phyloP scores from a whole-genome alignment of 2,113 vertebrate species.

The Aix galericulata region DNA sequence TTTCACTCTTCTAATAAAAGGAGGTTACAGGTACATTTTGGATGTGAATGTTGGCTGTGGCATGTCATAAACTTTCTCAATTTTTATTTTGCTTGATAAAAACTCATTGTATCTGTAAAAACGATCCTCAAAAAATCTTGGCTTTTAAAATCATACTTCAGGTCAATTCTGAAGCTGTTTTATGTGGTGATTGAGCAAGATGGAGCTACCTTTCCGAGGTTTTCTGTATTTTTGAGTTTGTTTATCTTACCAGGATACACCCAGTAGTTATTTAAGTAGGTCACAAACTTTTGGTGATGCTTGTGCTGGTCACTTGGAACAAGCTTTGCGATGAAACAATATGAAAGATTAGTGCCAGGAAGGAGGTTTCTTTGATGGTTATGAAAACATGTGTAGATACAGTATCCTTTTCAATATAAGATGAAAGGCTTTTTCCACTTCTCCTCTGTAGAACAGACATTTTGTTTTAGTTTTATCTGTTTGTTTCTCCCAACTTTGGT shows the following conservation, averaged over 20 bases:
- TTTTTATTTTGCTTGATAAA: neutral
- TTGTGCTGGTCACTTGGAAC: neutral
- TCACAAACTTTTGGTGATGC: neutral
- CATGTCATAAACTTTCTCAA: neutral
- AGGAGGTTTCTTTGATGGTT: neutral
- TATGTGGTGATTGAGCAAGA: neutral
- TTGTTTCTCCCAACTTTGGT: neutral
- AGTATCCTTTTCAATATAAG: neutral
- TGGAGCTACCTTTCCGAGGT: neutral
- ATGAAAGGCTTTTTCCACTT: neutral
- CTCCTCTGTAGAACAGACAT: neutral
- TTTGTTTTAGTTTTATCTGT: neutral
- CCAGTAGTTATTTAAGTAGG: neutral
- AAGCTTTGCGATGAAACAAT: neutral
- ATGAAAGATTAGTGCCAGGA: neutral
- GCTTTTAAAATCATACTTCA: neutral
- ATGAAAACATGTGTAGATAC: neutral
- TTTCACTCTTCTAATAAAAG: neutral
- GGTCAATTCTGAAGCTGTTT: neutral
- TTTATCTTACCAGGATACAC: accelerated
- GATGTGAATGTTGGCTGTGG: neutral
- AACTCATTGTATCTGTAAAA: neutral
- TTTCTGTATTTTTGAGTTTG: neutral
- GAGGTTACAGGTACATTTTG: neutral
- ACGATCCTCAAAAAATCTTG: accelerated